phyloP scores from a whole-genome alignment of 1,140 invertebrate species.

The Phortica variegata region DNA sequence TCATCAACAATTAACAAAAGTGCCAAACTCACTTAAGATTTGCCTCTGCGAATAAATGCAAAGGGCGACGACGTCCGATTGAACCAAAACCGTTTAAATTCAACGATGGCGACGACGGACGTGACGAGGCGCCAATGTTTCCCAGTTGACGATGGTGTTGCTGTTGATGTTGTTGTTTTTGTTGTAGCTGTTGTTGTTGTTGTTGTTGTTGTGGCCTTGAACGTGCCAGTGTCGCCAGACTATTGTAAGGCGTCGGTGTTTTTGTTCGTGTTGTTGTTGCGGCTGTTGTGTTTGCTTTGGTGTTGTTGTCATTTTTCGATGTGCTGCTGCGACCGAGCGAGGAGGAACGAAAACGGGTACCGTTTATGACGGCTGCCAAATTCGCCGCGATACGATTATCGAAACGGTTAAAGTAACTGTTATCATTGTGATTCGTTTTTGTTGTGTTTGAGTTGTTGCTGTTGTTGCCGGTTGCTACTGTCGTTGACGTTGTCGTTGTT shows the following conservation, averaged over 20 bases:
- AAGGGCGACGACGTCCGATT: constrained; percentile 37
- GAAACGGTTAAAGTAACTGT: constrained; percentile 41
- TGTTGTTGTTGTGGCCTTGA: not conserved
- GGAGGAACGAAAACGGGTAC: constrained; percentile 43
- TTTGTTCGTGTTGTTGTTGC: constrained; percentile 10
- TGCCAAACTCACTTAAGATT: constrained; percentile 49
- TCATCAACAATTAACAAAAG: not conserved
- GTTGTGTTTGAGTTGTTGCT: not conserved
- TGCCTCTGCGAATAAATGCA: constrained; percentile 44
- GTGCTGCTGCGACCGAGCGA: constrained; percentile 29
- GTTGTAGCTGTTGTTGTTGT: too few species aligned
- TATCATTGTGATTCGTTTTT: constrained; percentile 17
- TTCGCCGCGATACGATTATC: constrained; percentile 52
- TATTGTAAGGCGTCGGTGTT: constrained; percentile 5
- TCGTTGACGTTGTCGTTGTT: constrained; percentile 11
- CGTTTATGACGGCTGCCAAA: constrained; percentile 43
- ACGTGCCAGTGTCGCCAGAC: not conserved
- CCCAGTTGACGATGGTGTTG: too few species aligned
- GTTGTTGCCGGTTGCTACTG: constrained; percentile 2
- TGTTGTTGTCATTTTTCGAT: not conserved
- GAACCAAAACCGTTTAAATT: not conserved
- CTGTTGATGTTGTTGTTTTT: too few species aligned
- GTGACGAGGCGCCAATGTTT: too few species aligned
- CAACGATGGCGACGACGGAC: too few species aligned
- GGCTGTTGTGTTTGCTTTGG: too few species aligned